A percentile compares a stretch with the other conserved stretches of the same genome.
Evolutionary conservation across 2,888 invertebrate species (phyloP).

Genomic region (Eilema depressum): DNA sequence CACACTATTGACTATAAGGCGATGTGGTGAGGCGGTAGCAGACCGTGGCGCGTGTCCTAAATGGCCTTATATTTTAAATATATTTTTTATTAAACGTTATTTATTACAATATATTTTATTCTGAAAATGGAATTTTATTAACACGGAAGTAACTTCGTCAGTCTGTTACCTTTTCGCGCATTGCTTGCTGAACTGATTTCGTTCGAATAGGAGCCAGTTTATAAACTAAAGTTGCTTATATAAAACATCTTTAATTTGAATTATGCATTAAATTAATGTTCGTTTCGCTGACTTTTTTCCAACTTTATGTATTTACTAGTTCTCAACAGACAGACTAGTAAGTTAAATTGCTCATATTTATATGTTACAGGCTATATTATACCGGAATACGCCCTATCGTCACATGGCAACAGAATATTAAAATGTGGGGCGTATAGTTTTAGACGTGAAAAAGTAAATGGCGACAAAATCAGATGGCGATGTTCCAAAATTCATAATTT

Average conservation of each 20-base stretch:
- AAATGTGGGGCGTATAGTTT: slow-evolving; percentile 27
- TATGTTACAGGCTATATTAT: slow-evolving; percentile 13
- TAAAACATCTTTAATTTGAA: too few species aligned
- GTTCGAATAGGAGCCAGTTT: too few species aligned
- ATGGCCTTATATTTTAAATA: not conserved
- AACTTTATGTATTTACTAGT: not conserved
- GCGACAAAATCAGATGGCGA: slow-evolving; percentile 37
- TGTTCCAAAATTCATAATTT: slow-evolving; percentile 27
- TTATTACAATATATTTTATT: not conserved
- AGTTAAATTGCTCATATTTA: not conserved
- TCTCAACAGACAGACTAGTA: not conserved
- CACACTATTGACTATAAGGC: not conserved
- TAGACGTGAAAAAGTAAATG: slow-evolving; percentile 22
- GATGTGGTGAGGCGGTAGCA: too few species aligned
- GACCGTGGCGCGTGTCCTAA: too few species aligned
- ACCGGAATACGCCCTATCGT: slow-evolving; percentile 21
- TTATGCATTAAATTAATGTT: too few species aligned
- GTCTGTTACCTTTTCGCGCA: too few species aligned
- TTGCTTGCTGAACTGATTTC: too few species aligned
- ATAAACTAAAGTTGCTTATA: too few species aligned
- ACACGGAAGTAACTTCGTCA: too few species aligned
- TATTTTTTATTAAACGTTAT: not conserved
- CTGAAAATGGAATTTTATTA: not conserved
- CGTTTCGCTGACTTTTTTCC: too few species aligned
- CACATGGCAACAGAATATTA: slow-evolving; percentile 37